Evolutionary conservation across 1,140 invertebrate genomes (phyloP), one percentile per base, ranked within the genome.

Genomic region (Lerema accius): DNA sequence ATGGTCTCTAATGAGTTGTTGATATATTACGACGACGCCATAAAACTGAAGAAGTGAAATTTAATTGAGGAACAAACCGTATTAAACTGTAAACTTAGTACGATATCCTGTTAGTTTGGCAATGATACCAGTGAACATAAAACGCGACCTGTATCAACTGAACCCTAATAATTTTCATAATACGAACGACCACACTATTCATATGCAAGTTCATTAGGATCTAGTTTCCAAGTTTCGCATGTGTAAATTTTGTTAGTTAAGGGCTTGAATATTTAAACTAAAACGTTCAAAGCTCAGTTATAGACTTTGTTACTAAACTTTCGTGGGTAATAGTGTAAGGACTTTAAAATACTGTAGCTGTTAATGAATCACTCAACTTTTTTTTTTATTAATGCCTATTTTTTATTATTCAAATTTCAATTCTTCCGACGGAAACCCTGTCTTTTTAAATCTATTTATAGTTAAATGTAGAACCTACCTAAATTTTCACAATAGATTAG

Each of bases 131-230:
- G 39, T 3, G 39, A 55, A 13, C 51, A 42, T 35, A 50, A 35
- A 50, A 26, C 37, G 19, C 37, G 19, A 53, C 16, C 50, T 37
- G 35, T 40, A 23, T 17, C 35, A 23, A 40, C 35, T 16, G 10
- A 9, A 55, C 37, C 51, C 19, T 56, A 64, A 53, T 68, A 61
- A 68, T 63, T 64, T 64, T 64, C 61, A 60, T 68, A 55, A 68
- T 60, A 49, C 62, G 11, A 58, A 66, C 58, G 56, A 55, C 59
- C 50, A 46, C 51, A 63, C 53, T 65, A 67, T 71, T 65, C 59
- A 69, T 42, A 67, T 64, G 68, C 61, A 67, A 64, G 60, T 65
- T 72, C 69, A 65, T 65, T 69, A 69, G 23, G 59, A 56, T 56
- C 51, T 42, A 56, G 49, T 72, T 46, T 63, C 66, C 63, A 65